These are phyloP conservation scores for Pseudorhombus dupliciocellatus DNA, from an alignment of 2,113 vertebrate species.

Conservation along the genomic window DNA sequence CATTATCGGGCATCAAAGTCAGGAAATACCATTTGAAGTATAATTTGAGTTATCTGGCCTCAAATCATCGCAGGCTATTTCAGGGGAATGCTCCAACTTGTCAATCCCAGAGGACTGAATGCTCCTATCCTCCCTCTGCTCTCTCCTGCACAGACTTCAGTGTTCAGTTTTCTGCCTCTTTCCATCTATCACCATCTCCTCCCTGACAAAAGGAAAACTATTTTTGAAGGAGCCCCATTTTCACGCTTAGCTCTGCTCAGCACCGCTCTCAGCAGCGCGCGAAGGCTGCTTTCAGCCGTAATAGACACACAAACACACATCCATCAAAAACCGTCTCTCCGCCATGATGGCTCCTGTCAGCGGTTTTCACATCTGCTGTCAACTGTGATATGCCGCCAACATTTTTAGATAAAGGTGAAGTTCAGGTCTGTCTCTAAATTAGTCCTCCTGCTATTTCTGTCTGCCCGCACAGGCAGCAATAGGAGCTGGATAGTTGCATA, in stretches of 20 bases:
- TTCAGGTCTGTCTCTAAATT: slow-evolving; percentile 58
- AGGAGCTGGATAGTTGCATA: slow-evolving; percentile 50
- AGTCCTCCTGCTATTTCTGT: slow-evolving; percentile 58
- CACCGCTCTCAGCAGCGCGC: slow-evolving; percentile 31
- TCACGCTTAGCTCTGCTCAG: slow-evolving; percentile 48
- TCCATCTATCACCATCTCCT: slow-evolving; percentile 41
- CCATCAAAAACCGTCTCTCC: slow-evolving; percentile 10
- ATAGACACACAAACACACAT: slow-evolving; percentile 14
- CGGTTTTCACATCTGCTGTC: slow-evolving; percentile 39
- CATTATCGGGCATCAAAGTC: slow-evolving; percentile 31
- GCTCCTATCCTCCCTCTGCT: slow-evolving; percentile 35
- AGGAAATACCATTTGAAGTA: slow-evolving; percentile 46
- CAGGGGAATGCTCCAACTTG: slow-evolving; percentile 40
- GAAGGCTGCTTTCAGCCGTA: slow-evolving; percentile 20
- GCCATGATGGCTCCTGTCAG: slow-evolving; percentile 21
- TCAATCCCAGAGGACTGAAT: slow-evolving; percentile 52
- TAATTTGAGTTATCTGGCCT: slow-evolving; percentile 49
- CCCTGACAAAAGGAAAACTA: slow-evolving; percentile 39
- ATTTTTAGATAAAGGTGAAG: slow-evolving; percentile 68
- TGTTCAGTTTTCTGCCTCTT: slow-evolving; percentile 30
- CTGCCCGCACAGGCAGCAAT: background rate
- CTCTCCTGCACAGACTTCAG: slow-evolving; percentile 26
- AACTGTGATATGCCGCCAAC: slow-evolving; percentile 23
- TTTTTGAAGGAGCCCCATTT: slow-evolving; percentile 53
- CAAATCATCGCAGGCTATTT: slow-evolving; percentile 59